Percentiles rank a stretch among this genome's conserved stretches.
These are phyloP conservation scores for Lophochroa leadbeateri DNA, from an alignment of 2,113 vertebrate species.

Conservation along the genomic window DNA sequence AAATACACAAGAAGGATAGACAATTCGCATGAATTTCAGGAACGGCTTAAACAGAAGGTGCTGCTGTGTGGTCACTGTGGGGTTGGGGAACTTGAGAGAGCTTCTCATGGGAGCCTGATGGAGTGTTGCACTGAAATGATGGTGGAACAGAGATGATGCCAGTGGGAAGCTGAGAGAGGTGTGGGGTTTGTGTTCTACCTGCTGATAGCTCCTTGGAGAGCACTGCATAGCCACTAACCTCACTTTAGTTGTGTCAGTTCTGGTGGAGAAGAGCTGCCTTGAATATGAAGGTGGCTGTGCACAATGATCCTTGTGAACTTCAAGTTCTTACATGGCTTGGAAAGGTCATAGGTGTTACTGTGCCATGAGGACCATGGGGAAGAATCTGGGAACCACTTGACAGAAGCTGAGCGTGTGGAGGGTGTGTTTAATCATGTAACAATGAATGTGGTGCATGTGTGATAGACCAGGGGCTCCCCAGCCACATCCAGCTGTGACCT, in stretches of 20 bases:
- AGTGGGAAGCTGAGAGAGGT: background rate
- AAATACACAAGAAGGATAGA: background rate
- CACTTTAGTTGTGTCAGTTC: background rate
- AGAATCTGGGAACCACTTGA: background rate
- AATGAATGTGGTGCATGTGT: accelerated
- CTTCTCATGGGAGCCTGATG: background rate
- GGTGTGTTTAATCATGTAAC: background rate
- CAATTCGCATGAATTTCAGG: too few relatives aligned
- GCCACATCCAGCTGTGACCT: background rate
- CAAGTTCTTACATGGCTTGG: background rate
- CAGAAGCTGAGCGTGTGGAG: background rate
- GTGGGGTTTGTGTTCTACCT: too few relatives aligned
- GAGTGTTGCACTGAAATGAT: background rate
- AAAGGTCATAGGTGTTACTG: background rate
- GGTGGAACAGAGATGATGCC: background rate
- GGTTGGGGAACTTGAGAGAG: accelerated
- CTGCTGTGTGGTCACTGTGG: background rate
- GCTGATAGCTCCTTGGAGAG: background rate
- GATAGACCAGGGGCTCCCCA: background rate
- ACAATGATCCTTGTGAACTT: background rate
- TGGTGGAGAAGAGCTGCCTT: background rate
- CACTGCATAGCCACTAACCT: accelerated
- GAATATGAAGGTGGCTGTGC: accelerated
- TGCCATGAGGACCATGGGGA: background rate
- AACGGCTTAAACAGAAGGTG: background rate